Evolutionary conservation across 2,113 vertebrate genomes (phyloP), one percentile per base, ranked within the genome.

Genomic region (Cebus imitator): DNA sequence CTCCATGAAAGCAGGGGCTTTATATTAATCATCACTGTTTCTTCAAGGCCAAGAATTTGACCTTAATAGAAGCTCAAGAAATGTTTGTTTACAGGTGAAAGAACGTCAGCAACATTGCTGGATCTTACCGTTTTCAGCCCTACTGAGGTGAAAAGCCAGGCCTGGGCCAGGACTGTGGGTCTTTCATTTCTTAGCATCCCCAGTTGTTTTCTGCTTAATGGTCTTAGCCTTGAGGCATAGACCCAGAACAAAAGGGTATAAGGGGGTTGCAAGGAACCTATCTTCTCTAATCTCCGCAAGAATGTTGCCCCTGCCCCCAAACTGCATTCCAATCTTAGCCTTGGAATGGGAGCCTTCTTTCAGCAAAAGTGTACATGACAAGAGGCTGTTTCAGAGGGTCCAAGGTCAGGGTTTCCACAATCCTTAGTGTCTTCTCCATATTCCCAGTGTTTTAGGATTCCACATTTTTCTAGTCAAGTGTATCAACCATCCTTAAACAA

Each of bases 281-380:
- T 87, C 80, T 91, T 75, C 64, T 82, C 35, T 96, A 95, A 96
- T 89, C 96, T 96, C 73, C 37, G 66, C 11, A 76, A 88, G 95
- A 98, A 97, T 96, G 94, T 32, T 37, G 85, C 78, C 87, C 78
- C 81, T 93, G 66, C 55, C 86, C 87, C 88, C 52, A 75, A 78
- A 80, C 85, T 50, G 48, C 93, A 95, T 97, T 97, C 96, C 93
- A 83, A 32, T 14, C 50, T 23, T 7, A 57, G 73, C 45, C 95
- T 80, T 80, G 73, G 58, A 45, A 43, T n/a, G 73, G 81, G 57
- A 93, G 37, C 48, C 61, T 57, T 45, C 81, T 76, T 86, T 78
- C 50, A 70, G 30, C 48, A 43, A 86, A 66, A 30, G 12, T 5
- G 20, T 52, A 43, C 40, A 32, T 66, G 40, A 89, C 78, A 96